A percentile compares a stretch with the other conserved stretches of the same genome.
Conservation (phyloP, 1,140 invertebrate genomes). For the Muscidifurax raptorellus region DNA sequence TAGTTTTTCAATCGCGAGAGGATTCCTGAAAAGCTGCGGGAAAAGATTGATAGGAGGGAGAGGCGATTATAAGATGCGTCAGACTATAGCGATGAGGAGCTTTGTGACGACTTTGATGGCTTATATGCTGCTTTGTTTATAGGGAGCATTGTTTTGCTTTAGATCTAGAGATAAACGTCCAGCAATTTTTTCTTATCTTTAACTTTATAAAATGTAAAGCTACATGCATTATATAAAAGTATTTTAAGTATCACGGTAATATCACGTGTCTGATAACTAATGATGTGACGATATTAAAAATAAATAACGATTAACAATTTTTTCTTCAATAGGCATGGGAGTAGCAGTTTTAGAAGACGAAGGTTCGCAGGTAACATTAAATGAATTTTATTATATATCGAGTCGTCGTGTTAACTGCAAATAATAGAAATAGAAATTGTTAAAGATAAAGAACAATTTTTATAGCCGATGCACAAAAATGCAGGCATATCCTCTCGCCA, state of each 20-base stretch:
- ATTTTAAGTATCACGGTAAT: no score
- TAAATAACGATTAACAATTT: neutral
- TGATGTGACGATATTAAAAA: no score
- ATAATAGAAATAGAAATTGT: neutral
- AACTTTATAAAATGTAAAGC: no score
- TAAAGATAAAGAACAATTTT: neutral
- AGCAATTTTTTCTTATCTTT: neutral
- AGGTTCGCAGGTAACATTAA: neutral
- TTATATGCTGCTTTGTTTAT: neutral
- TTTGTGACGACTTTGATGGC: neutral
- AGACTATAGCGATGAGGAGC: neutral
- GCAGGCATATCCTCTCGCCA: neutral
- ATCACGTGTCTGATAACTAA: no score
- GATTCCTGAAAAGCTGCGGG: neutral
- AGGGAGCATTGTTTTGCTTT: neutral
- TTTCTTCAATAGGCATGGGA: neutral
- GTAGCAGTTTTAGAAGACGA: neutral
- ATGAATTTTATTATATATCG: neutral
- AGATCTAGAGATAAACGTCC: neutral
- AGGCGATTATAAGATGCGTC: neutral
- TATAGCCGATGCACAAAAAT: neutral
- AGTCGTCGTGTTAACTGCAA: neutral
- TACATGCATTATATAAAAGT: no score
- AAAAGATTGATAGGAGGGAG: no score
- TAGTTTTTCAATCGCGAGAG: neutral